Evolutionary conservation across 2,888 invertebrate species (phyloP).

Genomic region (Lathronympha strigana): DNA sequence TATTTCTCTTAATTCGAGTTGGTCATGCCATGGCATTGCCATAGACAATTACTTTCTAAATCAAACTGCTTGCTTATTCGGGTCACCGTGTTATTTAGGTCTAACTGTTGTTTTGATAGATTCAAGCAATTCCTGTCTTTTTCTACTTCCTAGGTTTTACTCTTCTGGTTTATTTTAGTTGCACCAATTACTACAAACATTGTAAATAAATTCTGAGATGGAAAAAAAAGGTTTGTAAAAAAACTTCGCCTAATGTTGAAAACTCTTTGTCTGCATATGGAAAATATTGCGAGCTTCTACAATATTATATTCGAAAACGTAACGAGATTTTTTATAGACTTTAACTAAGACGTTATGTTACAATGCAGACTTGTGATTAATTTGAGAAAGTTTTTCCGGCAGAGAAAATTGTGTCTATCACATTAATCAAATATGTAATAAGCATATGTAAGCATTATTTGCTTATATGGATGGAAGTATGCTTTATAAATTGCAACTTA

Average conservation of each 20-base stretch:
- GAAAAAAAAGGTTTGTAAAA: too few relatives aligned
- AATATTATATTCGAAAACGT: background rate
- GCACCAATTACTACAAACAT: too few relatives aligned
- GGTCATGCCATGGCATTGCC: constrained; percentile 31
- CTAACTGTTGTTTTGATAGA: constrained; percentile 29
- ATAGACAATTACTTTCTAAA: constrained; percentile 39
- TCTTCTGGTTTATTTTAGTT: too few relatives aligned
- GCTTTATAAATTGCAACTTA: background rate
- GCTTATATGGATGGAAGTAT: too few relatives aligned
- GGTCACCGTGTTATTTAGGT: constrained; percentile 35
- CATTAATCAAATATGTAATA: too few relatives aligned
- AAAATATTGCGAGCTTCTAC: background rate
- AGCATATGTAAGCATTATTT: too few relatives aligned
- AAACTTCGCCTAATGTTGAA: too few relatives aligned
- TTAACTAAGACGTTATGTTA: background rate
- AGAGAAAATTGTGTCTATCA: too few relatives aligned
- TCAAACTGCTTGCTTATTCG: constrained; percentile 27
- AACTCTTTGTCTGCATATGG: too few relatives aligned
- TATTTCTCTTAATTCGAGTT: constrained; percentile 31
- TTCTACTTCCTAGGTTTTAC: background rate
- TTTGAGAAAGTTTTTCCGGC: constrained; percentile 7
- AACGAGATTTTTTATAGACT: background rate
- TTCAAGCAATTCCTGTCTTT: background rate
- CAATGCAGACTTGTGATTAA: background rate
- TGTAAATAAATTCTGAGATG: too few relatives aligned